Conservation (phyloP, 2,888 invertebrate genomes). For the Sarcophaga carnaria region DNA sequence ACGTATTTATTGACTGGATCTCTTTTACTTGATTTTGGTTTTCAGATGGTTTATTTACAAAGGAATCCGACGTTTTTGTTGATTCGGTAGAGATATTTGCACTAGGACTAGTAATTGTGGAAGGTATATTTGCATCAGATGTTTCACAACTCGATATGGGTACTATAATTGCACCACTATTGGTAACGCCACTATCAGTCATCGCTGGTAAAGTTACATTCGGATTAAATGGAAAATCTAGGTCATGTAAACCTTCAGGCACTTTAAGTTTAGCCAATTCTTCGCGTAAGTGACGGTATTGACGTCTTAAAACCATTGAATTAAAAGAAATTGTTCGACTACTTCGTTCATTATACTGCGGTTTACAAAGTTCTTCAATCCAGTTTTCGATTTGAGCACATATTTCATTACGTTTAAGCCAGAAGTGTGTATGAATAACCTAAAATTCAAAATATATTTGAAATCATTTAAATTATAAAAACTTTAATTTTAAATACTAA, state of each 20-base stretch:
- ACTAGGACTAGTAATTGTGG: slow-evolving; percentile 27
- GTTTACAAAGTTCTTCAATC: slow-evolving; percentile 93
- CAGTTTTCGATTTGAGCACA: slow-evolving; percentile 93
- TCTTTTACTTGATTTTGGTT: slow-evolving; percentile 38
- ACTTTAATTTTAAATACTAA: slow-evolving; percentile 77
- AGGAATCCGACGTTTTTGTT: neutral
- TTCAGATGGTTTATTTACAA: slow-evolving; percentile 25
- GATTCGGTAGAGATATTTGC: slow-evolving; percentile 15
- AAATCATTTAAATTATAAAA: neutral
- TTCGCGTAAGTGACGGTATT: slow-evolving; percentile 92
- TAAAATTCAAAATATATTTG: slow-evolving; percentile 76
- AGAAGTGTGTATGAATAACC: slow-evolving; percentile 96
- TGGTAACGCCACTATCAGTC: slow-evolving; percentile 71
- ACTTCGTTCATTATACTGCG: slow-evolving; percentile 88
- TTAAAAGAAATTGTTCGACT: slow-evolving; percentile 90
- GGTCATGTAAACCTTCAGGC: slow-evolving; percentile 88
- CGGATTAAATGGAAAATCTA: slow-evolving; percentile 84
- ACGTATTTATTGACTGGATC: slow-evolving; percentile 31
- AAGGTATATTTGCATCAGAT: slow-evolving; percentile 8
- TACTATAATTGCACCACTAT: slow-evolving; percentile 68
- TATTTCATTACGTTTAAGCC: slow-evolving; percentile 95
- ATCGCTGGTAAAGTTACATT: slow-evolving; percentile 77
- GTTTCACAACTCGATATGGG: slow-evolving; percentile 66
- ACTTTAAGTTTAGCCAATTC: slow-evolving; percentile 92
- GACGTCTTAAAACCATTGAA: slow-evolving; percentile 89